Evolutionary conservation across 2,888 invertebrate genomes (phyloP).

Genomic region (Mythimna impura): DNA sequence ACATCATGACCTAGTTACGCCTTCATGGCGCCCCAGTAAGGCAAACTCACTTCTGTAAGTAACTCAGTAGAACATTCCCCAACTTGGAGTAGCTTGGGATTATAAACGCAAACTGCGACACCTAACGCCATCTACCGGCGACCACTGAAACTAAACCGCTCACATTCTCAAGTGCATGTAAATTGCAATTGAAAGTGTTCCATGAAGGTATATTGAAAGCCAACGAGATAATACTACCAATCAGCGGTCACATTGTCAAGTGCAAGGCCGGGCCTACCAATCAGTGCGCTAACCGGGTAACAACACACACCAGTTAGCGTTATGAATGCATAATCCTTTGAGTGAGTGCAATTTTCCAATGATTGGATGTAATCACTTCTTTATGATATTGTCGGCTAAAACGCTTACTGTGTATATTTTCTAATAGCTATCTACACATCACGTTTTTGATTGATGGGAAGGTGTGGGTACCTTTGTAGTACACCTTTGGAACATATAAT

Average conservation of each 20-base stretch:
- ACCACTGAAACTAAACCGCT: neutral
- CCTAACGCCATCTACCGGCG: constrained; percentile 33
- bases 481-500: neutral
- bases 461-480: neutral
- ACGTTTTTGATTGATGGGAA: neutral
- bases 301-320: constrained; percentile 21
- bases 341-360: constrained; percentile 61
- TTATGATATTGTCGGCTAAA: constrained; percentile 27
- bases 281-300: constrained; percentile 12
- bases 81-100: neutral
- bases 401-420: too few species aligned
- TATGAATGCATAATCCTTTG: constrained; percentile 42
- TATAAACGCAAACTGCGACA: neutral
- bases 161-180: constrained; percentile 2
- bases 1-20: too few species aligned
- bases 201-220: constrained; percentile 1
- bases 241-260: constrained; percentile 20
- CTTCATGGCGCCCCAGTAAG: too few species aligned
- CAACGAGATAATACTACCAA: constrained; percentile 25
- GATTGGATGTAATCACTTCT: constrained; percentile 37
- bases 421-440: too few species aligned
- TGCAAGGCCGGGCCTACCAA: constrained; percentile 21
- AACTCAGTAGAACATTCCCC: too few species aligned
- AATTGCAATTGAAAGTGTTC: constrained; percentile 22
- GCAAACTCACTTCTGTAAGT: too few species aligned